phyloP scores from a whole-genome alignment of 2,888 invertebrate species.

The Ennomos quercinarius region DNA sequence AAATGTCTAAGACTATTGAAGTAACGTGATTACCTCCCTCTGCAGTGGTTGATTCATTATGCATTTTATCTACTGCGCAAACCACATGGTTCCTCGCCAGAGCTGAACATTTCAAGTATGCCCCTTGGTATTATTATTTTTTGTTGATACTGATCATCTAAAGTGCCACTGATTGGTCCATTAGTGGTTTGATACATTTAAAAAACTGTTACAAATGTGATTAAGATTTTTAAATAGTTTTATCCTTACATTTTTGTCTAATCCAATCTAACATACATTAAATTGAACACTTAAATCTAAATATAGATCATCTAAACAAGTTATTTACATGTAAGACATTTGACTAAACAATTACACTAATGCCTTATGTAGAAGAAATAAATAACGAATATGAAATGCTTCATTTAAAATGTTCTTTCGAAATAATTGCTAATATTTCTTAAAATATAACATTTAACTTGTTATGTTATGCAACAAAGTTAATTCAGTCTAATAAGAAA shows the following conservation, averaged over 20 bases:
- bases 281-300: conserved; percentile 83
- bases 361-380: conserved; percentile 80
- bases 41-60: too few relatives aligned
- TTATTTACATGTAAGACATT: conserved; percentile 82
- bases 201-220: conserved; percentile 64
- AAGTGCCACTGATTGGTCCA: conserved; percentile 76
- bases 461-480: conserved; percentile 68
- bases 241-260: conserved; percentile 57
- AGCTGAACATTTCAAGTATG: too few relatives aligned
- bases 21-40: too few relatives aligned
- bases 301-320: conserved; percentile 83
- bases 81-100: too few relatives aligned
- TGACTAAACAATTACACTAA: conserved; percentile 82
- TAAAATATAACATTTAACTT: conserved; percentile 73
- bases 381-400: conserved; percentile 85
- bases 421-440: conserved; percentile 73
- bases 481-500: conserved; percentile 76
- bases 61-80: too few relatives aligned
- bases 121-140: conserved; percentile 24
- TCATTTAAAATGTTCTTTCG: conserved; percentile 75
- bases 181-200: conserved; percentile 63
- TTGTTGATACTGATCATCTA: conserved; percentile 43
- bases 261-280: conserved; percentile 78
- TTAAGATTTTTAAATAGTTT: conserved; percentile 59
- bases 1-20: too few relatives aligned